Evolutionary conservation across 35 echinoderm and acorn worm species (phyloP).

Genomic region (Diadema setosum): DNA sequence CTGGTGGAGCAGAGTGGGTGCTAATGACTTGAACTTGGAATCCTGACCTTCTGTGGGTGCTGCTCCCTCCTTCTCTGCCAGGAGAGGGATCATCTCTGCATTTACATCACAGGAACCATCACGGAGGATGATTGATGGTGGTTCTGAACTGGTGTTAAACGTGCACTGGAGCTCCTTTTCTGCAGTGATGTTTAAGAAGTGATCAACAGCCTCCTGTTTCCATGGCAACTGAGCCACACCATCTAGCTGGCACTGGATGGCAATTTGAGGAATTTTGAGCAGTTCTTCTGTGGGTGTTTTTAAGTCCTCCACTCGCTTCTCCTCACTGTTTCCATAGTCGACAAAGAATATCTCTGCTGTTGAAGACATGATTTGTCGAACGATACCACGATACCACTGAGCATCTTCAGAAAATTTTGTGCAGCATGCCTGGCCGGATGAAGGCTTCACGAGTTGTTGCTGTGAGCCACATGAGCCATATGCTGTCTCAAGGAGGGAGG

Average conservation of each 20-base stretch:
- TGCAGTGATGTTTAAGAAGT: slow-evolving; percentile 12
- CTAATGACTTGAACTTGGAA: not conserved
- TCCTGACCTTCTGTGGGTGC: too few species aligned
- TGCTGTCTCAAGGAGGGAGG: not conserved
- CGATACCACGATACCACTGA: slow-evolving; percentile 82
- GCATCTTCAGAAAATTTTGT: slow-evolving; percentile 81
- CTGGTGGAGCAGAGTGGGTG: not conserved
- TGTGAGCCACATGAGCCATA: not conserved
- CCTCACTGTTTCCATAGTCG: slow-evolving; percentile 86
- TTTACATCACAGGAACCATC: slow-evolving; percentile 48
- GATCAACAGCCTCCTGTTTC: not conserved
- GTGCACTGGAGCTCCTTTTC: slow-evolving; percentile 34
- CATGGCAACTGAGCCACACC: not conserved
- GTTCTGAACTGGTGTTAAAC: not conserved
- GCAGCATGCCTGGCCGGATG: slow-evolving; percentile 48
- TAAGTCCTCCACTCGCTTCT: slow-evolving; percentile 22
- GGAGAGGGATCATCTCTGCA: slow-evolving; percentile 23
- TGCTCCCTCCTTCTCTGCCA: not conserved
- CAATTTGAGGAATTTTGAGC: slow-evolving; percentile 25
- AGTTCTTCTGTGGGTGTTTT: slow-evolving; percentile 51
- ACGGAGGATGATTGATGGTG: not conserved
- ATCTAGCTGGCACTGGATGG: slow-evolving; percentile 67
- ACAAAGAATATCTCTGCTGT: slow-evolving; percentile 59
- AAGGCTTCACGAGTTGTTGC: slow-evolving; percentile 13
- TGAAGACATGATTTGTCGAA: slow-evolving; percentile 1